A percentile compares a stretch with the other conserved stretches of the same genome.
These are phyloP conservation scores for Lucilia sericata DNA, from an alignment of 1,140 invertebrate species.

Conservation along the genomic window DNA sequence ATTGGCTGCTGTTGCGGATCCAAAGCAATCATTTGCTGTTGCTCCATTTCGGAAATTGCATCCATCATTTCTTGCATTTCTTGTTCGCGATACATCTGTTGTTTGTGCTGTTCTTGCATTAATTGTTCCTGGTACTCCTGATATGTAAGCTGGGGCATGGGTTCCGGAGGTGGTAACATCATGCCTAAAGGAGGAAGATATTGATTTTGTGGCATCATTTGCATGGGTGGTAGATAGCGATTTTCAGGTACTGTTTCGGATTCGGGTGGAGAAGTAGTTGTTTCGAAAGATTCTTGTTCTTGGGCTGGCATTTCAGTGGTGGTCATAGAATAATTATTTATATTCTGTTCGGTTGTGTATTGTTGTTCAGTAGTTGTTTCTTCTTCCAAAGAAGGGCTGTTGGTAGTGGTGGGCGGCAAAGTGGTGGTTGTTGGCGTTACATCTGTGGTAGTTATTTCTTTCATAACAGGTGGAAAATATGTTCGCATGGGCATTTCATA, in stretches of 20 bases:
- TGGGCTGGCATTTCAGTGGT: not conserved
- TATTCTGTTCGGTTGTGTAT: not conserved
- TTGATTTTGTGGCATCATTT: slow-evolving; percentile 45
- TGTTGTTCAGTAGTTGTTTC: not conserved
- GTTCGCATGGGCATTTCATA: not conserved
- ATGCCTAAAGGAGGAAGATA: slow-evolving; percentile 50
- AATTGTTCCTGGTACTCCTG: slow-evolving; percentile 60
- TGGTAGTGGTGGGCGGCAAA: slow-evolving; percentile 9
- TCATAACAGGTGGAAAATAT: slow-evolving; percentile 43
- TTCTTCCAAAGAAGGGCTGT: not conserved
- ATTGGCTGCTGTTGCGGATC: slow-evolving; percentile 50
- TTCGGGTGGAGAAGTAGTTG: slow-evolving; percentile 2
- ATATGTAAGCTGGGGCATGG: slow-evolving; percentile 54
- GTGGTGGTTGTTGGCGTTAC: slow-evolving; percentile 10
- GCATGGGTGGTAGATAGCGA: not conserved
- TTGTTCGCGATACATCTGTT: slow-evolving; percentile 29
- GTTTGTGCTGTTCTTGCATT: slow-evolving; percentile 44
- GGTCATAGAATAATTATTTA: not conserved
- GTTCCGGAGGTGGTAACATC: slow-evolving; percentile 33
- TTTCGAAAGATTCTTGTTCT: not conserved
- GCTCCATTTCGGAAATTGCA: slow-evolving; percentile 34
- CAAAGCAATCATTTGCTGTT: slow-evolving; percentile 30
- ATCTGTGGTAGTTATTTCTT: not conserved
- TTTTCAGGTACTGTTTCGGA: not conserved
- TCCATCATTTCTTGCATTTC: slow-evolving; percentile 19